Base-by-base conservation (phyloP, 2,113 vertebrate genomes). In the Chroicocephalus ridibundus region DNA sequence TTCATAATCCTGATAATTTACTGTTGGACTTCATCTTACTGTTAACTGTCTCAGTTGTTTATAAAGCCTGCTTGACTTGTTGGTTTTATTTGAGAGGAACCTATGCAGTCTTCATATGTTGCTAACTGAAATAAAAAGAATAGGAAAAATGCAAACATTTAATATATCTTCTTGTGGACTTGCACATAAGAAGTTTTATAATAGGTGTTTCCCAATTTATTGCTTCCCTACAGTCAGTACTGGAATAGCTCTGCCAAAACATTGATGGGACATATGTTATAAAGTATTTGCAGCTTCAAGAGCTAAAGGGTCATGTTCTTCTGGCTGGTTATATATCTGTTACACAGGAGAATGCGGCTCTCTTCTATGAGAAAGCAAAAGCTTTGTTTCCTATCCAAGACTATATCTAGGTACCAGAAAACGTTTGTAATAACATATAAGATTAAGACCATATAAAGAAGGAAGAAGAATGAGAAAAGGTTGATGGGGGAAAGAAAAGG, bases 251-350 rank as follows among this genome's bases (percentile, higher is more conserved):
- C 93, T 91, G 87, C 86, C 83, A 95, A 64, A 91, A 90, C 90
- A 84, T n/a, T 79, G 94, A 82, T 86, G 85, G 81, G 91, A 68
- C 75, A 93, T 47, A 91, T 88, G 72, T 95, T 90, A 78, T 12
- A 78, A 95, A 95, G 81, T 90, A 77, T 96, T 95, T 96, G 69
- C 84, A 81, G 93, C 82, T 93, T 91, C 85, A 46, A 46, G 79
- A 91, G 71, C 94, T 97, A 82, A 96, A 93, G 42, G 60, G 61
- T 74, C 49, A 3, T 71, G 47, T 78, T 81, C 36, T 78, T 80
- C 61, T 88, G 64, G n/a, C 34, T 85, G 75, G 26, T 55, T 36
- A 8, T 49, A 2, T n/a, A 46, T 68, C 81, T 81, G 31, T 87
- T 89, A 54, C 6, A 61, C 55, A 58, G 57, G 34, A 76, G 64